These are phyloP conservation scores for Phoenicopterus ruber DNA, from an alignment of 2,113 vertebrate species.

Conservation along the genomic window DNA sequence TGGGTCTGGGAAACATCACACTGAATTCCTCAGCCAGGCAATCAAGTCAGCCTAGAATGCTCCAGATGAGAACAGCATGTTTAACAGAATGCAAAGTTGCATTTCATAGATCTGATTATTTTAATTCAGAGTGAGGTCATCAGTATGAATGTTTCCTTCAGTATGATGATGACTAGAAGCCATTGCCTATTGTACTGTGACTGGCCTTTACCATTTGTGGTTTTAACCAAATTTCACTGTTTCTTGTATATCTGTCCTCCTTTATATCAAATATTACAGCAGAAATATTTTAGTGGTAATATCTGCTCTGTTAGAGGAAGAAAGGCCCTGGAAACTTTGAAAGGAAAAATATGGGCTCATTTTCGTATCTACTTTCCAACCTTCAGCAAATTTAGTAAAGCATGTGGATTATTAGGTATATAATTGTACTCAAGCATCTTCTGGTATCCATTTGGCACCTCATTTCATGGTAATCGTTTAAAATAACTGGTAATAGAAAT, in stretches of 20 bases:
- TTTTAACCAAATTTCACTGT: background rate
- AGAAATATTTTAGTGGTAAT: background rate
- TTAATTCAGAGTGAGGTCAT: background rate
- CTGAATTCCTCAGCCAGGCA: conserved; percentile 3
- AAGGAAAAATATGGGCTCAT: background rate
- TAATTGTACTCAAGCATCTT: background rate
- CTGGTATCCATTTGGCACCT: conserved; percentile 38
- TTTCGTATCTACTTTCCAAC: background rate
- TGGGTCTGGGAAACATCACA: conserved; percentile 9
- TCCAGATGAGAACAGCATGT: background rate
- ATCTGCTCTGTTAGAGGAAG: background rate
- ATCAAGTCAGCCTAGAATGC: conserved; percentile 1
- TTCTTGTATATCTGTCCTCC: background rate
- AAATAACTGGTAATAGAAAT: conserved; percentile 39
- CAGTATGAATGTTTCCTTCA: background rate
- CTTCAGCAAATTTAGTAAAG: background rate
- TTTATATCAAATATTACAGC: background rate
- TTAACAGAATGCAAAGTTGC: conserved; percentile 14
- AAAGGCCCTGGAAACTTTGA: background rate
- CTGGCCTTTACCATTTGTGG: background rate
- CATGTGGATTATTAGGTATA: conserved; percentile 3
- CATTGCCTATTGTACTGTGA: background rate
- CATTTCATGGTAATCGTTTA: background rate
- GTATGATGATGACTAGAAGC: background rate
- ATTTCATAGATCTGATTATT: conserved; percentile 20